Evolutionary conservation across 2,888 invertebrate species (phyloP), one percentile per base, ranked within the genome.

Genomic region (Troides oblongomaculatus): DNA sequence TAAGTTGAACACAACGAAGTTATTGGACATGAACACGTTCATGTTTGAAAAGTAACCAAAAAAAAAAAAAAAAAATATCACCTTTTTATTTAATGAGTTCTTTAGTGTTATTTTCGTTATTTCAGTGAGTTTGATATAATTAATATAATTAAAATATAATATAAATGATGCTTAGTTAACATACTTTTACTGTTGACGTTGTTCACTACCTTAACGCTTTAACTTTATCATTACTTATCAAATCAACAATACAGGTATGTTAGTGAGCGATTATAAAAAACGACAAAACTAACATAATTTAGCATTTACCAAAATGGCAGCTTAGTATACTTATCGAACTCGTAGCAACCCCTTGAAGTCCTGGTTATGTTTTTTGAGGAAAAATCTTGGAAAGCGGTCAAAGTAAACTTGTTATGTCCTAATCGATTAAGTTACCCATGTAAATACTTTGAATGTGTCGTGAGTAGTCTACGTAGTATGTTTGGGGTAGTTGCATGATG

Each of bases 281-380:
- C 80, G 0, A 30, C 3, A 30, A 30, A 30, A 30, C 30, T 30
- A 30, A 83, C 14, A 84, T 82, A 81, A 83, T 80, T 85, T 91
- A 90, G 90, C 92, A 92, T 92, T 92, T 92, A 92, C 92, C 92
- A 92, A 92, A 88, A 90, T 87, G 92, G 91, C 92, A 91, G 92
- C 90, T 89, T 91, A 86, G 84, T 81, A 80, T 72, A 75, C 75
- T 80, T 77, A 74, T 79, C 76, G 80, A 71, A 69, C 72, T 62
- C 72, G 84, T 89, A 89, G 88, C 78, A 74, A 73, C 77, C 84
- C 84, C 14, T 76, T 70, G 72, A 77, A 74, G 77, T 81, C 82
- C 75, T 77, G 78, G 80, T 83, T 81, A 78, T 83, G 81, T 79
- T 72, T 61, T 53, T 30, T 69, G 69, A 72, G 70, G 73, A 56